Evolutionary conservation across 2,113 vertebrate genomes (phyloP), one percentile per base, ranked within the genome.

Genomic region (Phasianus colchicus): DNA sequence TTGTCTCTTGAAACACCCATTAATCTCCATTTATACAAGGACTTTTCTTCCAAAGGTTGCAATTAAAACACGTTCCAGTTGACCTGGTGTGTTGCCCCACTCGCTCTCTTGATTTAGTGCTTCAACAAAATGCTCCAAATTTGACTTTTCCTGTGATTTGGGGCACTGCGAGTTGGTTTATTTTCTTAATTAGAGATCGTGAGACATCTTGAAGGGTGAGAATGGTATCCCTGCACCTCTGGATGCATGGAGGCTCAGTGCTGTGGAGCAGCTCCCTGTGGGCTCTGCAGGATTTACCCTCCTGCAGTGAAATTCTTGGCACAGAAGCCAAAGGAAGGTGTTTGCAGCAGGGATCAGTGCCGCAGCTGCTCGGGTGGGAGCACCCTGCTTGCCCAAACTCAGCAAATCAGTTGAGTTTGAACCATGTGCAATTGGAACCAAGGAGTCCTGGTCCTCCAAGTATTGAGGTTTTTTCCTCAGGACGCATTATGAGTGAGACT

Each of bases 1-100:
- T 6, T 12, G 18, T 36, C 65, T 14, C 55, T 60, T 64, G 84
- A 93, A 82, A 84, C 47, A 54, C 64, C 32, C 71, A 57, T 85
- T 91, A 91, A 85, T 89, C 91, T 91, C 84, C 66, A 69, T 79
- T 92, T 91, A 43, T 13, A 18, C 34, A 4, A 27, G 78, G 54
- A 52, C 2, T 27, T 6, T 81, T 90, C 86, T 52, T 52, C 69
- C 69, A 78, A 38, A 69, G 84, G 52, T 78, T 29, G 2, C 70
- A 10, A 79, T n/a, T 83, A n/a, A 93, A 89, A 38, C 22, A 4
- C 22, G 52, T 52, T 89, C 78, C 78, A n/a, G 10, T 79, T 82
- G 48, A 79, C 63, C 77, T 45, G 25, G 3, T 7, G 43, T 11
- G 19, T 65, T 72, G 57, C 55, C 32, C 27, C 60, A 21, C 12